Evolutionary conservation across 2,888 invertebrate genomes (phyloP).

Genomic region (Thysanoteuthis rhombus): DNA sequence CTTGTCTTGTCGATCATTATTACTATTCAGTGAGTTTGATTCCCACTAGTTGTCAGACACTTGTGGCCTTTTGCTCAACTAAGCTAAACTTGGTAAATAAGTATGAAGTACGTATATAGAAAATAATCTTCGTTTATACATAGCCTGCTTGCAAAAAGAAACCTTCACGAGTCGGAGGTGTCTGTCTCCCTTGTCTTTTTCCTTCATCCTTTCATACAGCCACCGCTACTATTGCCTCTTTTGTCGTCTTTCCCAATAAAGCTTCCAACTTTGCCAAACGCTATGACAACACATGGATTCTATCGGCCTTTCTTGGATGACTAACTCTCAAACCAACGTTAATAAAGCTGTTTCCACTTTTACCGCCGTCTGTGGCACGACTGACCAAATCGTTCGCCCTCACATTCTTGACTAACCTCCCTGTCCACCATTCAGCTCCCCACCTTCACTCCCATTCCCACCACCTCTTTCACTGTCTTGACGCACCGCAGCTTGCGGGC

Average conservation of each 20-base stretch:
- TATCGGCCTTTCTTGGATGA: slow-evolving; percentile 14
- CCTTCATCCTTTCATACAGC: not conserved
- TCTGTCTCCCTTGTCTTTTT: not conserved
- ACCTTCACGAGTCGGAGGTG: not conserved
- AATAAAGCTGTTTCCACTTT: not conserved
- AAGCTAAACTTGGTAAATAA: too few species aligned
- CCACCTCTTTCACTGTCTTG: slow-evolving; percentile 14
- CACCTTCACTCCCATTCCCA: not conserved
- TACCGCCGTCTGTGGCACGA: not conserved
- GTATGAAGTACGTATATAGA: too few species aligned
- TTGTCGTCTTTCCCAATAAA: not conserved
- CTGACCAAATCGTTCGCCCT: not conserved
- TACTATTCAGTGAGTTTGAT: too few species aligned
- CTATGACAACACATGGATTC: slow-evolving; percentile 23
- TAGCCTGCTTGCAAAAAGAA: not conserved
- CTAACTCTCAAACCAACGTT: not conserved
- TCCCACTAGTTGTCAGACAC: too few species aligned
- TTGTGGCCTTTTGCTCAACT: too few species aligned
- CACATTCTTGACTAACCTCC: not conserved
- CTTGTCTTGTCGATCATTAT: too few species aligned
- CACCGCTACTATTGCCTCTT: not conserved
- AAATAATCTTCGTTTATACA: too few species aligned
- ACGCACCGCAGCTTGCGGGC: not conserved
- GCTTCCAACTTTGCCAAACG: not conserved
- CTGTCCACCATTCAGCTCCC: not conserved